Conservation (phyloP, 2,113 vertebrate species). For the Poeciliopsis turrubarensis region DNA sequence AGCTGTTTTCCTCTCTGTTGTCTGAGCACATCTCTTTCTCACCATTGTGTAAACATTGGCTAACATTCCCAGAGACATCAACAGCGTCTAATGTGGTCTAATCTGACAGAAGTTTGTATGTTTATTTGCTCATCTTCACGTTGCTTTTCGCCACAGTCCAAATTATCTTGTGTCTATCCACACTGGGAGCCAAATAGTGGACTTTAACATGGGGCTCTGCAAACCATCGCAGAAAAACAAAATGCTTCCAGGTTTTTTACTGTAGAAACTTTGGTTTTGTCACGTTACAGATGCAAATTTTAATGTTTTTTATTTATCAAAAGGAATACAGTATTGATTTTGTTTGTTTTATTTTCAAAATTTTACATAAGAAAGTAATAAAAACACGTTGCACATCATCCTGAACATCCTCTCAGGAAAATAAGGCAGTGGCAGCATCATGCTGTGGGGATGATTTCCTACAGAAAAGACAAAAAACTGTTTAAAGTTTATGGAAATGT, state of each 20-base stretch:
- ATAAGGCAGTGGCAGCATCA: not conserved
- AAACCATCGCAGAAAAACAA: constrained; percentile 81
- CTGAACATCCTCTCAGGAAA: not conserved
- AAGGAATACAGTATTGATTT: not conserved
- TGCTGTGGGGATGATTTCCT: not conserved
- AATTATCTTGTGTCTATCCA: constrained; percentile 94
- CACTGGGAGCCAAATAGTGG: constrained; percentile 87
- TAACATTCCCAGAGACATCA: constrained; percentile 90
- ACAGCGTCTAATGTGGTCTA: constrained; percentile 92
- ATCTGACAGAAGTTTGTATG: constrained; percentile 93
- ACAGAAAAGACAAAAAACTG: not conserved
- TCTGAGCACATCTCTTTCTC: constrained; percentile 93
- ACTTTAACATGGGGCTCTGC: constrained; percentile 95
- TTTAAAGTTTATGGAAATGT: not conserved
- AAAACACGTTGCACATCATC: not conserved
- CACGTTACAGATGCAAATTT: not conserved
- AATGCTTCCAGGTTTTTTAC: constrained; percentile 32
- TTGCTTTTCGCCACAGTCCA: constrained; percentile 95
- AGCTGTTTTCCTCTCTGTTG: constrained; percentile 87
- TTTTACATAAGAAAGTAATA: not conserved
- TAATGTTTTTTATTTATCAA: not conserved
- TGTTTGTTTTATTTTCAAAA: not conserved
- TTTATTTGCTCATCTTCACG: constrained; percentile 95
- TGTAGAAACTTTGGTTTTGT: not conserved
- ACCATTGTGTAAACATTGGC: constrained; percentile 93